phyloP scores from a whole-genome alignment of 2,797 vertebrate species.

The Hemibagrus guttatus region DNA sequence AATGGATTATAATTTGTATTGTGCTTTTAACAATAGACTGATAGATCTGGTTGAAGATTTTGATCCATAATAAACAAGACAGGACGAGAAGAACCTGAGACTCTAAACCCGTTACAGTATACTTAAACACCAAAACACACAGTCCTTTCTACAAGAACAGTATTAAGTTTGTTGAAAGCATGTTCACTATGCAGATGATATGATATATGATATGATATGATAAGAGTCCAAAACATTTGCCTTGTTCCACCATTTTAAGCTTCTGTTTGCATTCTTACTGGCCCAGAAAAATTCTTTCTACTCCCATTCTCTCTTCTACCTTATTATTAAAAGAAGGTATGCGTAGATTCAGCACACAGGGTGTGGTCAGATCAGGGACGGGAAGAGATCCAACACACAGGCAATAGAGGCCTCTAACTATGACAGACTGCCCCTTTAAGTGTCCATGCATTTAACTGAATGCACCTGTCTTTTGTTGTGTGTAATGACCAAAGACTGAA shows the following conservation, averaged over 20 bases:
- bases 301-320: background rate
- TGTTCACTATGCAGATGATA: no score
- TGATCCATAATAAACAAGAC: background rate
- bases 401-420: background rate
- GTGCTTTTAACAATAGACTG: background rate
- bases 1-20: background rate
- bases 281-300: background rate
- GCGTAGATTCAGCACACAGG: background rate
- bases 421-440: background rate
- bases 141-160: background rate
- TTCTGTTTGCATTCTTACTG: background rate
- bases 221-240: background rate
- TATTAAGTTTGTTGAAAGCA: background rate
- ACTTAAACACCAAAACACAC: background rate
- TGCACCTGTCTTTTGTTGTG: background rate
- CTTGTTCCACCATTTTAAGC: background rate
- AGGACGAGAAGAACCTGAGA: background rate
- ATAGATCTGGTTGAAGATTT: background rate
- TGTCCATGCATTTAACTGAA: background rate
- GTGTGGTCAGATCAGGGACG: background rate
- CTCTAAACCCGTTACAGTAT: background rate
- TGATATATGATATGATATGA: no score
- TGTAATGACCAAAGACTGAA: background rate
- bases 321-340: background rate
- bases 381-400: background rate